Evolutionary conservation across 2,113 vertebrate species (phyloP), one percentile per base, ranked within the genome.

Genomic region (Tetrax tetrax): DNA sequence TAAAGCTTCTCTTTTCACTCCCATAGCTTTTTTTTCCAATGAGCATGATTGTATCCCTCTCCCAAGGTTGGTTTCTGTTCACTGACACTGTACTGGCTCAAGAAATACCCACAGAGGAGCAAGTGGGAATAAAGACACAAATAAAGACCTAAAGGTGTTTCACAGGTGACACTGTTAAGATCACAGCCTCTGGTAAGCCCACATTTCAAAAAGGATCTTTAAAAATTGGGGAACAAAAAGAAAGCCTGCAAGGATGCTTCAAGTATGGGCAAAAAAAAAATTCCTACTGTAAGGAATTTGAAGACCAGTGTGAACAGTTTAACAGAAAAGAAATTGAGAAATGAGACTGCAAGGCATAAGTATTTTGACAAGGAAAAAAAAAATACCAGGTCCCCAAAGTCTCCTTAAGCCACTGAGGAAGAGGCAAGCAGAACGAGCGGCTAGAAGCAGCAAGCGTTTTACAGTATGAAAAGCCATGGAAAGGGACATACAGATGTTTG

Each of bases 401-500:
- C 16, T 74, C 63, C 37, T 24, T 38, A 33, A 66, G 3, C 3
- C 43, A 6, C 24, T 16, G 41, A 74, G 59, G 81, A 89, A 74
- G 13, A 19, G 2, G 1, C 6, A 77, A 35, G 50, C 7, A 45
- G 68, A 83, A 37, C 0, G 2, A 86, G 11, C 0, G 0, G 33
- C 38, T 56, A 29, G 35, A 72, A 71, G 79, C 38, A 85, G 23
- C 0, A 1, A 18, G 22, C 1, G 2, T 20, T 83, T 54, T 50
- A 63, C 35, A 59, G 24, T 31, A 6, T 6, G 27, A 80, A 21
- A 70, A 70, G 21, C 20, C 33, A 74, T 16, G 15, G n/a, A 66
- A 74, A 89, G 43, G 31, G 60, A 66, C 33, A 68, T 64, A 35
- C 28, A 15, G 79, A 35, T 86, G 35, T 88, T 41, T n/a, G n/a